A percentile compares a stretch with the other conserved stretches of the same genome.
These are phyloP conservation scores for Melanotaenia trifasciata DNA, from an alignment of 2,797 vertebrate species.

Conservation along the genomic window DNA sequence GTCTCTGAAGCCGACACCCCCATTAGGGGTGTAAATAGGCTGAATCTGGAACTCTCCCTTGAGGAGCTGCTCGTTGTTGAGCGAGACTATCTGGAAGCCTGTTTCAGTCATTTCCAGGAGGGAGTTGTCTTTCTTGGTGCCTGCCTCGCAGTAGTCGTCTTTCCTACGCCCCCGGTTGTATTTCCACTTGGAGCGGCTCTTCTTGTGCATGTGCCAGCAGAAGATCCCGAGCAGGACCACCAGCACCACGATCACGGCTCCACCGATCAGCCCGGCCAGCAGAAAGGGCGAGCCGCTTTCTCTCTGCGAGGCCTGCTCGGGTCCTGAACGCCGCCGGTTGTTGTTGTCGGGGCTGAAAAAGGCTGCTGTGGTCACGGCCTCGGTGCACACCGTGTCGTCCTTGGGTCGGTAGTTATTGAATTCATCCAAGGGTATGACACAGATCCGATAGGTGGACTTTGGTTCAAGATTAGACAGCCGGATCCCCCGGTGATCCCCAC, in stretches of 20 bases:
- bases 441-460: slow-evolving; percentile 92
- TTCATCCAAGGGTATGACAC: slow-evolving; percentile 91
- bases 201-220: slow-evolving; percentile 96
- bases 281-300: slow-evolving; percentile 90
- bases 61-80: slow-evolving; percentile 98
- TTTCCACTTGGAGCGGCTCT: slow-evolving; percentile 90
- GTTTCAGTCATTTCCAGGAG: slow-evolving; percentile 99
- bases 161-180: slow-evolving; percentile 93
- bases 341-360: slow-evolving; percentile 86
- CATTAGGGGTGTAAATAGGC: slow-evolving; percentile 95
- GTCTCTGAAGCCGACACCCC: slow-evolving; percentile 91
- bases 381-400: slow-evolving; percentile 90
- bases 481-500: slow-evolving; percentile 88
- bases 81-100: slow-evolving; percentile 95
- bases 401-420: slow-evolving; percentile 89
- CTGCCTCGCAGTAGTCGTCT: slow-evolving; percentile 95
- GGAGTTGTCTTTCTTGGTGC: slow-evolving; percentile 97
- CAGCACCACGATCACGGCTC: slow-evolving; percentile 90
- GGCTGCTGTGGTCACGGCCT: slow-evolving; percentile 85
- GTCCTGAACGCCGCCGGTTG: slow-evolving; percentile 85
- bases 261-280: slow-evolving; percentile 90
- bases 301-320: slow-evolving; percentile 90
- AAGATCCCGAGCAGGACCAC: slow-evolving; percentile 86
- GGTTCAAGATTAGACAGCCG: slow-evolving; percentile 89
- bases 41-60: slow-evolving; percentile 97